phyloP scores from a whole-genome alignment of 2,113 vertebrate species.

The Salvelinus alpinus region DNA sequence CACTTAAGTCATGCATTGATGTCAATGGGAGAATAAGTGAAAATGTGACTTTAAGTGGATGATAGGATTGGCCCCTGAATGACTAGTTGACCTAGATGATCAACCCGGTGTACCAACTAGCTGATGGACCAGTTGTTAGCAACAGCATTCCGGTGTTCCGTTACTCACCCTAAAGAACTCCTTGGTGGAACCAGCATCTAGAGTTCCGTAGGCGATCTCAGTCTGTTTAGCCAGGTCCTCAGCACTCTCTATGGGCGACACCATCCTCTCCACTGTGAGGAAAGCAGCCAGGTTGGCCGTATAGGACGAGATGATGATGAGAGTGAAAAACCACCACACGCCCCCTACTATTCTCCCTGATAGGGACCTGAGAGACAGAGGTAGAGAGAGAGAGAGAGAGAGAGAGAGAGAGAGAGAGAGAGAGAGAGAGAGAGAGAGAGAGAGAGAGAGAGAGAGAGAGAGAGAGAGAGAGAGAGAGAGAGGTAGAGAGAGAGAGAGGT shows the following conservation, averaged over 20 bases:
- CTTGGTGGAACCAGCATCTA: slow-evolving; percentile 99
- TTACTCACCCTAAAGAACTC: slow-evolving; percentile 99
- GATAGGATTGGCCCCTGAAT: not conserved
- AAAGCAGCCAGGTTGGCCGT: slow-evolving; percentile 99
- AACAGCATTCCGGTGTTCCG: not conserved
- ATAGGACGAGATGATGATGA: slow-evolving; percentile 99
- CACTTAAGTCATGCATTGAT: too few relatives aligned
- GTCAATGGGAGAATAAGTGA: too few relatives aligned
- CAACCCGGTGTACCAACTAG: not conserved
- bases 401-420: not conserved
- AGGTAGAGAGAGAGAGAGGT: too few relatives aligned
- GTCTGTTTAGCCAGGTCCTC: slow-evolving; percentile 99
- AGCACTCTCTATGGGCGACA: slow-evolving; percentile 98
- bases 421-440: slow-evolving; percentile 38
- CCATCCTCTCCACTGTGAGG: slow-evolving; percentile 98
- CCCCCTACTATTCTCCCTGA: slow-evolving; percentile 98
- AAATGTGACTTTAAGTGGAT: too few relatives aligned
- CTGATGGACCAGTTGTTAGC: not conserved
- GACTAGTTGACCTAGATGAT: not conserved
- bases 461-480: not conserved
- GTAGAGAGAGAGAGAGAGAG: slow-evolving; percentile 13
- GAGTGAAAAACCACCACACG: slow-evolving; percentile 99
- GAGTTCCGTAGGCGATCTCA: slow-evolving; percentile 97
- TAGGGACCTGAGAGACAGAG: slow-evolving; percentile 83
- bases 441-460: slow-evolving; percentile 5